Evolutionary conservation across 1,140 invertebrate species (phyloP).

Genomic region (Drosophila lacteicornis): DNA sequence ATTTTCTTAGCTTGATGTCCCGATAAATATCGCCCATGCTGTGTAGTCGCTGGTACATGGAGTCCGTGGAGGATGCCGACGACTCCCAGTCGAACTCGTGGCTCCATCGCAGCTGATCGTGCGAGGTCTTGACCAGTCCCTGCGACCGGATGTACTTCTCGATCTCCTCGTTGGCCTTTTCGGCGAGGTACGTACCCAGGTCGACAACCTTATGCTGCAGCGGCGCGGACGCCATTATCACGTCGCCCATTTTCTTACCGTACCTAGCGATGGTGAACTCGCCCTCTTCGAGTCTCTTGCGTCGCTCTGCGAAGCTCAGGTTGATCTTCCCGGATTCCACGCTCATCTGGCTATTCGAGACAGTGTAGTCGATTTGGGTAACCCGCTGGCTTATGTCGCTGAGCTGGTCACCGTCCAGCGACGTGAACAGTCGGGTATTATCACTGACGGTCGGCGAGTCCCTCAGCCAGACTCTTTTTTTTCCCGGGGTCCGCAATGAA

Average conservation of each 20-base stretch:
- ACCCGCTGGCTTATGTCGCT: slow-evolving; percentile 2
- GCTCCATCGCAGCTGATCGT: slow-evolving; percentile 23
- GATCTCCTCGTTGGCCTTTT: slow-evolving; percentile 18
- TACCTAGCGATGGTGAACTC: slow-evolving; percentile 61
- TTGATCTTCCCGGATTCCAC: too few relatives aligned
- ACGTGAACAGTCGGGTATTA: neutral
- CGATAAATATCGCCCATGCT: neutral
- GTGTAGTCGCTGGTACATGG: neutral
- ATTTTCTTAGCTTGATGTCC: neutral
- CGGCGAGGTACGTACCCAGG: neutral
- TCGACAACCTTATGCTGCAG: neutral
- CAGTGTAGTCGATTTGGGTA: neutral
- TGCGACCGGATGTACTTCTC: slow-evolving; percentile 37
- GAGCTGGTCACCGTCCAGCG: neutral
- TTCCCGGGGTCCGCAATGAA: neutral
- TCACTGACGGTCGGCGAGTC: too few relatives aligned
- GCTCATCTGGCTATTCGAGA: neutral
- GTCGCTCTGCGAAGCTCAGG: slow-evolving; percentile 34
- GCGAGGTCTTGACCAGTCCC: slow-evolving; percentile 29
- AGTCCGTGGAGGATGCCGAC: neutral
- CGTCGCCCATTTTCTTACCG: slow-evolving; percentile 41
- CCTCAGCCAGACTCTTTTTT: neutral
- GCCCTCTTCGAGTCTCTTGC: slow-evolving; percentile 25
- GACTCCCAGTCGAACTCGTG: neutral
- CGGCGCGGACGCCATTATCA: slow-evolving; percentile 13